Conservation (phyloP, 1,140 invertebrate genomes). For the Bombus pyrosoma region DNA sequence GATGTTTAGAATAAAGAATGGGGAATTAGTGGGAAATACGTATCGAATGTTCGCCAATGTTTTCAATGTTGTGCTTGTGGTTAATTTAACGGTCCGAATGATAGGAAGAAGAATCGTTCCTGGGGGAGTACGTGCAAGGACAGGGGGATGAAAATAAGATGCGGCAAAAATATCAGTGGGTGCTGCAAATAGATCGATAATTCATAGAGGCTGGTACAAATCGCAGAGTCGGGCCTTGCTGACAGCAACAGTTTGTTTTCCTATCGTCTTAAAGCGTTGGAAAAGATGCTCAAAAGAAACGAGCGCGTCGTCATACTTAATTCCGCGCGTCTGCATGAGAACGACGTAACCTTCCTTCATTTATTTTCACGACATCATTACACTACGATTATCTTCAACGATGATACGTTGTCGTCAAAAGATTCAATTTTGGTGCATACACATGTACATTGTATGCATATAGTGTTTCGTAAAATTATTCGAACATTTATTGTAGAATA, state of each 20-base stretch:
- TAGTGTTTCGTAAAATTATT: neutral
- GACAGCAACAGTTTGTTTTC: slow-evolving; percentile 54
- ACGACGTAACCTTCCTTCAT: neutral
- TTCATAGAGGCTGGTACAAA: slow-evolving; percentile 16
- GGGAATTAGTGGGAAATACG: neutral
- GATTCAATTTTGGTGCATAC: too few species aligned
- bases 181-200: slow-evolving; percentile 39
- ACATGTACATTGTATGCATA: too few species aligned
- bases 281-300: slow-evolving; percentile 26
- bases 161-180: slow-evolving; percentile 16
- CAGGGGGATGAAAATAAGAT: slow-evolving; percentile 7
- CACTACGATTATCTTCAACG: slow-evolving; percentile 1
- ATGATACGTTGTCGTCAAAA: neutral
- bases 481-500: neutral
- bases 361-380: slow-evolving; percentile 3
- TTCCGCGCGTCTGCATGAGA: neutral
- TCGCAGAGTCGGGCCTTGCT: slow-evolving; percentile 22
- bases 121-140: neutral
- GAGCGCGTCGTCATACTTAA: neutral
- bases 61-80: neutral
- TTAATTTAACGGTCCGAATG: neutral
- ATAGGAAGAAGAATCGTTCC: neutral
- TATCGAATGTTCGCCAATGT: neutral
- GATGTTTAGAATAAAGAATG: too few species aligned
- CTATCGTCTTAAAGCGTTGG: neutral